A percentile compares a stretch with the other conserved stretches of the same genome.
phyloP scores from a whole-genome alignment of 2,113 vertebrate genomes.

The Panthera leo region DNA sequence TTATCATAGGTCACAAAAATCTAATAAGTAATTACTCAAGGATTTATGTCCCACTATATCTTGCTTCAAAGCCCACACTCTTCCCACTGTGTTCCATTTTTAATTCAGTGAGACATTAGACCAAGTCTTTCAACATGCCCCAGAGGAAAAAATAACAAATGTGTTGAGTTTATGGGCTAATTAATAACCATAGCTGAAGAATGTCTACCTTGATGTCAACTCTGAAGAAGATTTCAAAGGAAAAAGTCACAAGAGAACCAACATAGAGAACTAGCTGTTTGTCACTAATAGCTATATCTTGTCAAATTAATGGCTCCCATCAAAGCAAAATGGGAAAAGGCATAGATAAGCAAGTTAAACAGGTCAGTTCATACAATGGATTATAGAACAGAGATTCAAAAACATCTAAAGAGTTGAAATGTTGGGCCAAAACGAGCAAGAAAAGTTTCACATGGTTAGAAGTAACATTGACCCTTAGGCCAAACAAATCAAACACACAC shows the following conservation, averaged over 20 bases:
- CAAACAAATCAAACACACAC: not conserved
- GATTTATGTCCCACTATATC: slow-evolving; percentile 31
- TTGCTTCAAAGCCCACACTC: not conserved
- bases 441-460: not conserved
- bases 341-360: not conserved
- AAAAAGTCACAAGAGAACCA: not conserved
- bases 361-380: not conserved
- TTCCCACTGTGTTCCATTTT: slow-evolving; percentile 41
- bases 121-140: not conserved
- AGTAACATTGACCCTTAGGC: not conserved
- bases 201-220: not conserved
- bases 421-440: not conserved
- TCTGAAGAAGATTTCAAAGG: slow-evolving; percentile 27
- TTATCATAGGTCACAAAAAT: slow-evolving; percentile 51
- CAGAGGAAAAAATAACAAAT: slow-evolving; percentile 26
- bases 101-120: slow-evolving; percentile 47
- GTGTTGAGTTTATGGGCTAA: not conserved
- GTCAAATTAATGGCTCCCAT: not conserved
- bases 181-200: not conserved
- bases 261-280: not conserved
- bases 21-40: slow-evolving; percentile 52
- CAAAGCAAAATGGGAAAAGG: not conserved
- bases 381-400: not conserved
- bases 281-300: not conserved
- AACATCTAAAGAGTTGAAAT: not conserved